Conservation (phyloP, 2,888 invertebrate species). For the Lycaena phlaeas region DNA sequence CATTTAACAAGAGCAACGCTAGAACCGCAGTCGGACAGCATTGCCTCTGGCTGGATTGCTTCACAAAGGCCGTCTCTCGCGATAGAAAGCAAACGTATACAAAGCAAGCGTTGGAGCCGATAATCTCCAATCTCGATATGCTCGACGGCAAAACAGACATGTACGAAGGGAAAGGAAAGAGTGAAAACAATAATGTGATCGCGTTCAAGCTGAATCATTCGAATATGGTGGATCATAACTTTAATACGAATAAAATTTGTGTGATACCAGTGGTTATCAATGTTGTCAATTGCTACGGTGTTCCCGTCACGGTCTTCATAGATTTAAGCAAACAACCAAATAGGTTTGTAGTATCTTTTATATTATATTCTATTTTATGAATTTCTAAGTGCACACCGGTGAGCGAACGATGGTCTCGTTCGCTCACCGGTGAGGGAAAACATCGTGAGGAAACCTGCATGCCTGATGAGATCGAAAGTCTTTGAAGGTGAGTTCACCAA, state of each 20-base stretch:
- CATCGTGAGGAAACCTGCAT: too few species aligned
- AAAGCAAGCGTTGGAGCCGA: conserved; percentile 16
- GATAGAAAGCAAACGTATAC: conserved; percentile 28
- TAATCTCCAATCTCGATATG: neutral
- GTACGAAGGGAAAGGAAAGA: conserved; percentile 33
- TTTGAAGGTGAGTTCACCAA: too few species aligned
- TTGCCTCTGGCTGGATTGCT: conserved; percentile 75
- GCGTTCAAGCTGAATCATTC: conserved; percentile 74
- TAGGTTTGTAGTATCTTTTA: conserved; percentile 52
- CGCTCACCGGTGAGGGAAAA: too few species aligned
- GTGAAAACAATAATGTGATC: conserved; percentile 63
- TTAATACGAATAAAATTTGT: conserved; percentile 74
- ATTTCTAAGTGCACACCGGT: too few species aligned
- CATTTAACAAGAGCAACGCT: conserved; percentile 68
- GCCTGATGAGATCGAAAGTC: too few species aligned
- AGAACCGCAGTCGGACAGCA: conserved; percentile 79
- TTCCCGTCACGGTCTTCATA: conserved; percentile 73
- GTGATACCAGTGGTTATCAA: conserved; percentile 78
- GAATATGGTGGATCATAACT: conserved; percentile 75
- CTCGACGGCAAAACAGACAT: conserved; percentile 9
- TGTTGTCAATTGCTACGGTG: conserved; percentile 77
- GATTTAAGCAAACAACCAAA: conserved; percentile 71
- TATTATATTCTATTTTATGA: neutral
- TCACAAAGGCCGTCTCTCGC: conserved; percentile 68
- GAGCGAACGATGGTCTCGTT: too few species aligned